These are phyloP conservation scores for Apotomis turbidana DNA, from an alignment of 2,888 invertebrate genomes.

Conservation along the genomic window DNA sequence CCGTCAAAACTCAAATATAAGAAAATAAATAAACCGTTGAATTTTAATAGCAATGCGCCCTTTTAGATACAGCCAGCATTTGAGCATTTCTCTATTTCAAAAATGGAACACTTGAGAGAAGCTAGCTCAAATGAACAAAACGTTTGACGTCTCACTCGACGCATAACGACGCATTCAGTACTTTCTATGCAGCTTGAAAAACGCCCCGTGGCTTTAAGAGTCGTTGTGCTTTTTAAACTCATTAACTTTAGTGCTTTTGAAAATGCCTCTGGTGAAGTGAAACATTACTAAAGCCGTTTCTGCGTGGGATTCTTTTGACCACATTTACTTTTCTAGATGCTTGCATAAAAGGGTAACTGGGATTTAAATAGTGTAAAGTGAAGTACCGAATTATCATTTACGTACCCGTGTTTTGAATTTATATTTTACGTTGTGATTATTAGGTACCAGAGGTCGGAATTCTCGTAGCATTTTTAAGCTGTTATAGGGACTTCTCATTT, in stretches of 20 bases:
- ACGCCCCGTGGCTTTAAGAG: slow-evolving; percentile 12
- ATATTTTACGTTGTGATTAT: too few relatives aligned
- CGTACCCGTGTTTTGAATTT: too few relatives aligned
- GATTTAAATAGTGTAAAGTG: too few relatives aligned
- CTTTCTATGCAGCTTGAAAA: slow-evolving; percentile 17
- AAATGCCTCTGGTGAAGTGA: slow-evolving; percentile 23
- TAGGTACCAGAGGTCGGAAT: too few relatives aligned
- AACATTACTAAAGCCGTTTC: slow-evolving; percentile 2
- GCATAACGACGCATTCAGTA: slow-evolving; percentile 24
- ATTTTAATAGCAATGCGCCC: not conserved
- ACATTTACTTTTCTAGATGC: too few relatives aligned
- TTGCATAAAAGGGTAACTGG: too few relatives aligned
- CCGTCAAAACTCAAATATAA: not conserved
- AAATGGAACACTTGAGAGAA: slow-evolving; percentile 16
- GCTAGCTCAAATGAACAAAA: slow-evolving; percentile 24
- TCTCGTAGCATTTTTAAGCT: too few relatives aligned
- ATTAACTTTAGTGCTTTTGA: slow-evolving; percentile 26
- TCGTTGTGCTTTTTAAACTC: slow-evolving; percentile 31
- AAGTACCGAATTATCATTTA: too few relatives aligned
- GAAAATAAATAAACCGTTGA: not conserved
- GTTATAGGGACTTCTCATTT: too few relatives aligned
- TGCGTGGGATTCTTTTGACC: too few relatives aligned
- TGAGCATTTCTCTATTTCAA: not conserved
- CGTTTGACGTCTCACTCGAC: slow-evolving; percentile 22
- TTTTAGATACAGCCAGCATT: not conserved